Conservation (phyloP, 1,140 invertebrate species). For the Goniozus legneri region DNA sequence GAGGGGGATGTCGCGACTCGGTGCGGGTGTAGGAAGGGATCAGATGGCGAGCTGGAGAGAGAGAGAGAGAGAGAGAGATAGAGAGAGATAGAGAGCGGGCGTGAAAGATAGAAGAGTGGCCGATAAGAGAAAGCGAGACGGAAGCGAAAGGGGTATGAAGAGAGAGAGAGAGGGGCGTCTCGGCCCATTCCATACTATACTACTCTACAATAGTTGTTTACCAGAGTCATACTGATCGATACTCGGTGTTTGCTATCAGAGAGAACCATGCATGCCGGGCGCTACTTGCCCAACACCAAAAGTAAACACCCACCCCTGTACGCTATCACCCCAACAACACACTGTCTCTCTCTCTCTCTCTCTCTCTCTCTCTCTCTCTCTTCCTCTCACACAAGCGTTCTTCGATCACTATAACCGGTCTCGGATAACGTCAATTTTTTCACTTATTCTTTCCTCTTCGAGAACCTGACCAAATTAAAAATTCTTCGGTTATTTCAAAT, state of each 20-base stretch:
- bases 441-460: no score
- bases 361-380: constrained; percentile 11
- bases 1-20: no score
- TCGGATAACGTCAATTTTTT: no score
- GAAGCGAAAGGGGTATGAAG: constrained; percentile 17
- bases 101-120: constrained; percentile 9
- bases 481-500: no score
- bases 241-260: constrained; percentile 53
- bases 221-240: constrained; percentile 55
- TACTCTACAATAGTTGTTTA: constrained; percentile 54
- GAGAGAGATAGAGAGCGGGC: constrained; percentile 14
- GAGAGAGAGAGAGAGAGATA: constrained; percentile 1
- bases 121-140: constrained; percentile 1
- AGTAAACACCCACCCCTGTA: constrained; percentile 46
- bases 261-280: constrained; percentile 48
- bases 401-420: no score
- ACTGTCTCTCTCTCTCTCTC: constrained; percentile 15
- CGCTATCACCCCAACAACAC: constrained; percentile 36
- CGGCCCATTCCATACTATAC: constrained; percentile 42
- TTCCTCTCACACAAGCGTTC: constrained; percentile 10
- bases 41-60: constrained; percentile 9
- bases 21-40: no score
- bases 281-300: constrained; percentile 52
- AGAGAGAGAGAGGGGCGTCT: constrained; percentile 2
- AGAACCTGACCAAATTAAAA: no score